phyloP scores from a whole-genome alignment of 2,888 invertebrate genomes.

The Synanthedon formicaeformis region DNA sequence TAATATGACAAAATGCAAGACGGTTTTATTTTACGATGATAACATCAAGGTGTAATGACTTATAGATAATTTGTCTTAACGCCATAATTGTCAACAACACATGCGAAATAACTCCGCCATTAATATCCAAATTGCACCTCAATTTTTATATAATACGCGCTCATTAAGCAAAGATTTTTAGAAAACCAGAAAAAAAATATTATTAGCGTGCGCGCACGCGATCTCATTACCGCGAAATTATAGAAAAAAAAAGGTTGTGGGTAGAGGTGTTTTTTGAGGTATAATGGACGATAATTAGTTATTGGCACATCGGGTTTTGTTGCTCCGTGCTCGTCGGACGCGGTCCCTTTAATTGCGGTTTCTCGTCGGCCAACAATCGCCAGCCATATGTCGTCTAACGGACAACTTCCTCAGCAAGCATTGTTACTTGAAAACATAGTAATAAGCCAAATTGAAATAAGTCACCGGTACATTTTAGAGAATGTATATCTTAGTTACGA shows the following conservation, averaged over 20 bases:
- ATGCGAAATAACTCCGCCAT: no score
- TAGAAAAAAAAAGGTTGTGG: slow-evolving; percentile 13
- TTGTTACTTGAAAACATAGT: no score
- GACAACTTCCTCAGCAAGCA: slow-evolving; percentile 6
- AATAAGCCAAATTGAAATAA: no score
- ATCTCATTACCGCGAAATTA: slow-evolving; percentile 12
- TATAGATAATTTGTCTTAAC: no score
- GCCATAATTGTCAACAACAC: no score
- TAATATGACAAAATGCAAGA: no score
- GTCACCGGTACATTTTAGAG: no score
- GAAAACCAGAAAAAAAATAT: slow-evolving; percentile 3
- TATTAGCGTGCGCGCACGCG: slow-evolving; percentile 15
- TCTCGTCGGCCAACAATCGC: slow-evolving; percentile 15
- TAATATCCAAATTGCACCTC: no score
- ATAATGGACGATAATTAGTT: slow-evolving; percentile 32
- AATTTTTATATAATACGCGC: no score
- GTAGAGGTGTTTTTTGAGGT: slow-evolving; percentile 21
- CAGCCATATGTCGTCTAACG: slow-evolving; percentile 25
- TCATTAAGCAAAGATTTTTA: neutral
- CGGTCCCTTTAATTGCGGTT: slow-evolving; percentile 28
- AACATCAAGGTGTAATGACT: no score
- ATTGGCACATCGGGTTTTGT: slow-evolving; percentile 36
- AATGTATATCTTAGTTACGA: no score
- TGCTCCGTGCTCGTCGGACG: slow-evolving; percentile 15
- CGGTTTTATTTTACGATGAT: no score